Base-by-base conservation (phyloP, 2,113 vertebrate genomes). In the Chionomys nivalis region DNA sequence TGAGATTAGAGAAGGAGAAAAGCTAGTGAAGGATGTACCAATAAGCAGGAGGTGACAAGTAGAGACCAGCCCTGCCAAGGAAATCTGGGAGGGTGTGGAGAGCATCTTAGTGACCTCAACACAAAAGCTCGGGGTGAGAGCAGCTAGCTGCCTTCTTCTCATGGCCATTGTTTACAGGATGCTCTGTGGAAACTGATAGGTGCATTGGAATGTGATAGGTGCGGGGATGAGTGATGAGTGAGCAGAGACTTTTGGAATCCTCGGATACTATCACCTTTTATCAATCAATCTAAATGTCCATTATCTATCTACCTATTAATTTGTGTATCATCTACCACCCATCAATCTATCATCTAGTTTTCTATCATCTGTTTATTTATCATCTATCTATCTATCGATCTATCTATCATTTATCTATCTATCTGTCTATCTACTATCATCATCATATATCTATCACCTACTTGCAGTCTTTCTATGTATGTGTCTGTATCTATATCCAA, bases 171-270 rank as follows among this genome's bases (percentile, higher is more conserved):
- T 6, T 42, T 33, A 58, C 31, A 3, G 7, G 58, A 33, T 24
- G 33, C 26, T 72, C 39, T 3, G 0, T 5, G 44, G 39, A 36
- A 12, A 24, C 11, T 36, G 23, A 65, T 8, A 26, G 19, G 47
- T 24, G 13, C 3, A 14, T 4, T 0, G 55, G 44, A 63, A 31
- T 28, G 42, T 44, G 36, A 10, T 0, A 16, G 1, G 19, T 21
- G 83, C 8, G 11, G 33, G 21, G 21, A 39, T 26, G 1, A 3
- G 19, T 47, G 24, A 72, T 14, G 17, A 19, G 26, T 6, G 44
- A 31, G 11, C 63, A 26, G 47, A 77, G 31, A 5, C 44, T 39
- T 89, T 42, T 23, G 61, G 89, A 87, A 68, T 26, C 73, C 63
- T 36, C 11, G 13, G 2, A 39, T 31, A 36, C 28, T 28, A 33